phyloP scores from a whole-genome alignment of 2,797 vertebrate species.

The Basileuterus tristriatus region DNA sequence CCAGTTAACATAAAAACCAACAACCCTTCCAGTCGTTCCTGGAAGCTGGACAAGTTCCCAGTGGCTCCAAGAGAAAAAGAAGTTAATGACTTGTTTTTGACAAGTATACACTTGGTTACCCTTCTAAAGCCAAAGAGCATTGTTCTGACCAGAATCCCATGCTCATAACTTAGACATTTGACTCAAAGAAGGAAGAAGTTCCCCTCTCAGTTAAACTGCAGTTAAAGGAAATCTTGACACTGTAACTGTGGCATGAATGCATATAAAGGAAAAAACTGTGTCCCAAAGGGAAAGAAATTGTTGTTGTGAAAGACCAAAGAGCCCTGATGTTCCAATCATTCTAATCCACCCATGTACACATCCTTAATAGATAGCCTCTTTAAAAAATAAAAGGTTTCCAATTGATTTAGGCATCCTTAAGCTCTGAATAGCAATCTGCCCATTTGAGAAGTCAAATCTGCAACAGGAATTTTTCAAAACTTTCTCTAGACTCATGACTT shows the following conservation, averaged over 20 bases:
- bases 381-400: neutral
- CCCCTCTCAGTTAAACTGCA: neutral
- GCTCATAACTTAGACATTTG: neutral
- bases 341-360: neutral
- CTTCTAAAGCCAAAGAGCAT: neutral
- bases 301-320: neutral
- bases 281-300: neutral
- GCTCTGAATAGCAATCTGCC: neutral
- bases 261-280: neutral
- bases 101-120: neutral
- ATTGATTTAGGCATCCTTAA: neutral
- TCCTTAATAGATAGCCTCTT: neutral
- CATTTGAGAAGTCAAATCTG: neutral
- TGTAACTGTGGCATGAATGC: neutral
- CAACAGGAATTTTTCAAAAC: neutral
- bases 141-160: neutral
- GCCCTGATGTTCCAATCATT: neutral
- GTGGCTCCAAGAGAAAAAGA: neutral
- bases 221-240: neutral
- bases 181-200: neutral
- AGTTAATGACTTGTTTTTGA: constrained; percentile 28
- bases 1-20: neutral
- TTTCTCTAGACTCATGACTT: neutral
- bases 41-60: neutral
- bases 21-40: neutral